Percentiles rank a stretch among this genome's conserved stretches.
phyloP scores from a whole-genome alignment of 2,797 vertebrate genomes.

The Peromyscus attwateri region DNA sequence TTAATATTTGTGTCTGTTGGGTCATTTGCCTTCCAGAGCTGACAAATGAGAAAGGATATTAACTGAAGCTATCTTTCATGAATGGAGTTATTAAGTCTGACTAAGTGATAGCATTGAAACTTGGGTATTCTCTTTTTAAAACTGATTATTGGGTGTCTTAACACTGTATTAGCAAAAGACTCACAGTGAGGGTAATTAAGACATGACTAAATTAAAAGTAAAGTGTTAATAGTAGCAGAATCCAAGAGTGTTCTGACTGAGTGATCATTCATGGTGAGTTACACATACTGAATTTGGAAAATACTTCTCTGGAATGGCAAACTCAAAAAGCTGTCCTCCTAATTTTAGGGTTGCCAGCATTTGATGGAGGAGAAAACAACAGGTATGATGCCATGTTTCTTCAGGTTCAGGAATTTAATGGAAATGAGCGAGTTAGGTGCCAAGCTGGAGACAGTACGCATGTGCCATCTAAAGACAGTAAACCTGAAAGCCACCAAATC shows the following conservation, averaged over 20 bases:
- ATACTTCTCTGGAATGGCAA: background rate
- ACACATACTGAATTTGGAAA: background rate
- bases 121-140: constrained; percentile 50
- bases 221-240: constrained; percentile 14
- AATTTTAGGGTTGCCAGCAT: background rate
- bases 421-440: background rate
- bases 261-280: background rate
- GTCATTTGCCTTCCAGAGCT: constrained; percentile 14
- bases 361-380: background rate
- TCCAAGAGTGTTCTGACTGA: background rate
- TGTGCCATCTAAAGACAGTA: background rate
- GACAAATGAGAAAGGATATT: background rate
- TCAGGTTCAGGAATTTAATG: background rate
- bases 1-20: constrained; percentile 34
- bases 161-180: background rate
- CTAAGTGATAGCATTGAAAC: background rate
- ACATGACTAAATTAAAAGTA: constrained; percentile 15
- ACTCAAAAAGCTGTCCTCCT: background rate
- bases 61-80: constrained; percentile 28
- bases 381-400: background rate
- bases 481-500: background rate
- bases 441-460: background rate
- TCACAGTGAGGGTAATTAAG: constrained; percentile 30
- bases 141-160: background rate
- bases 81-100: constrained; percentile 4